These are phyloP conservation scores for Sepioteuthis lessoniana DNA, from an alignment of 2,888 invertebrate genomes.

Conservation along the genomic window DNA sequence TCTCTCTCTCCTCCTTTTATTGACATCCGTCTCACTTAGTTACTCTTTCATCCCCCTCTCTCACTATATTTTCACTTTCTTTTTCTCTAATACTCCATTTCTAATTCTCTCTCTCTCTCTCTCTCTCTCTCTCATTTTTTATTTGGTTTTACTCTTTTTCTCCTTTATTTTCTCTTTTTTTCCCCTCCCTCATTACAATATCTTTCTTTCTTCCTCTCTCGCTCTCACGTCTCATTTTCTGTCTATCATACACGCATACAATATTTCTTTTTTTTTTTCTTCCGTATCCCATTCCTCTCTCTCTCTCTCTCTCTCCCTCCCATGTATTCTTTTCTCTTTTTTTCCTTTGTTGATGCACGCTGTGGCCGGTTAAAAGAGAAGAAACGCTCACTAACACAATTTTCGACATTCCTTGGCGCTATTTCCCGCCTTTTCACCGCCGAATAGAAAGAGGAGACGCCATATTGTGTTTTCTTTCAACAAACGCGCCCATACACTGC, in stretches of 20 bases:
- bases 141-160: neutral
- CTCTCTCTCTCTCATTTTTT: neutral
- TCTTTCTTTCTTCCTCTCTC: neutral
- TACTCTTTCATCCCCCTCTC: no score
- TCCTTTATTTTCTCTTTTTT: neutral
- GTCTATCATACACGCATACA: no score
- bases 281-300: neutral
- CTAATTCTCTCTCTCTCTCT: neutral
- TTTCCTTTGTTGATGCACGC: neutral
- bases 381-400: neutral
- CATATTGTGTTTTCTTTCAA: slow-evolving; percentile 16
- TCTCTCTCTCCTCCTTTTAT: no score
- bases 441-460: neutral
- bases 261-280: neutral
- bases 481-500: slow-evolving; percentile 1
- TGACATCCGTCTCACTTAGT: no score
- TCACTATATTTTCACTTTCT: neutral
- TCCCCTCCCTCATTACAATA: no score
- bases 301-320: neutral
- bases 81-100: neutral
- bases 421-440: neutral
- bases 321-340: no score
- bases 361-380: neutral
- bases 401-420: neutral
- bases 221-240: neutral